These are phyloP conservation scores for Operophtera brumata DNA, from an alignment of 2,888 invertebrate species.

Conservation along the genomic window DNA sequence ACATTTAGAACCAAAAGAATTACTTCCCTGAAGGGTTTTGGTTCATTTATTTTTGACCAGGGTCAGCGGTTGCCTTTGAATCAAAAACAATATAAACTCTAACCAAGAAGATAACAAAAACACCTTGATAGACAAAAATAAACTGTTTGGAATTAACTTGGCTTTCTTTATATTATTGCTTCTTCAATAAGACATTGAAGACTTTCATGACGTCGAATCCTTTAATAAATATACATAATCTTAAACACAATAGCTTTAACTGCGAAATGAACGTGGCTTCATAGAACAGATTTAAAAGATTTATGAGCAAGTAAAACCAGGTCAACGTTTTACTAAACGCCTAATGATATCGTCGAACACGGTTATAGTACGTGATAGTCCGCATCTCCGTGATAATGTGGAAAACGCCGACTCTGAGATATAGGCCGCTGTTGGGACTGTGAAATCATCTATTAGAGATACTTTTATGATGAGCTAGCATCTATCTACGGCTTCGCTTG, in stretches of 20 bases:
- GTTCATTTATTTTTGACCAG: too few species aligned
- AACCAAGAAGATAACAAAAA: too few species aligned
- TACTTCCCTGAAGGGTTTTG: too few species aligned
- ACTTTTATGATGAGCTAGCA: background rate
- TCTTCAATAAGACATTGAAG: background rate
- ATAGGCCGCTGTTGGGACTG: constrained; percentile 39
- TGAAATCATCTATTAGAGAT: constrained; percentile 20
- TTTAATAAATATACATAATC: background rate
- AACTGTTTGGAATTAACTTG: too few species aligned
- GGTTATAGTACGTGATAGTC: constrained; percentile 30
- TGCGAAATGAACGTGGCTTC: background rate
- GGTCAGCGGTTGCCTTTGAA: too few species aligned
- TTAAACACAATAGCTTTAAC: background rate
- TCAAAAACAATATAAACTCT: too few species aligned
- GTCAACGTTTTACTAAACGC: constrained; percentile 24
- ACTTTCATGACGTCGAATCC: background rate
- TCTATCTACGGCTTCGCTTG: too few species aligned
- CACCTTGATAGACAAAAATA: too few species aligned
- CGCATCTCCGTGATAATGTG: constrained; percentile 30
- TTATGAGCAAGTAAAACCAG: constrained; percentile 25
- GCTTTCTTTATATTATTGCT: background rate
- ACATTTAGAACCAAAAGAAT: too few species aligned
- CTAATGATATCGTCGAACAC: constrained; percentile 26
- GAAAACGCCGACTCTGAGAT: constrained; percentile 37
- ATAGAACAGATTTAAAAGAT: constrained; percentile 20